These are phyloP conservation scores for Ectobius pallidus DNA, from an alignment of 2,888 invertebrate genomes.

Conservation along the genomic window DNA sequence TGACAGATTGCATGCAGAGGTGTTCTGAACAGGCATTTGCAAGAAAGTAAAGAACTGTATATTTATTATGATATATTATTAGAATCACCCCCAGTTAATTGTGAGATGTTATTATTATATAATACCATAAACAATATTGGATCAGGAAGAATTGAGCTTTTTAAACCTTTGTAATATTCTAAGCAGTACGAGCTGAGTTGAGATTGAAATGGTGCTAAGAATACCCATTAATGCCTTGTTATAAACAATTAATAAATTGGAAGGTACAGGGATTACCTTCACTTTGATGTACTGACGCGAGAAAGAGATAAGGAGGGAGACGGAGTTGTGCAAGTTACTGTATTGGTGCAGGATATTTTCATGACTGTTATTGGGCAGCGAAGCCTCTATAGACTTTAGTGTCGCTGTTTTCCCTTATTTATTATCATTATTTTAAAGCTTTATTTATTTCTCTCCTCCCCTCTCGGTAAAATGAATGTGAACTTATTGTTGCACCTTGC, in stretches of 20 bases:
- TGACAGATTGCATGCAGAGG: constrained; percentile 17
- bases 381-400: constrained; percentile 32
- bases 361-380: constrained; percentile 26
- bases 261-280: neutral
- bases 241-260: constrained; percentile 30
- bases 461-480: constrained; percentile 37
- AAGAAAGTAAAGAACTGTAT: neutral
- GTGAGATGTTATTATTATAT: constrained; percentile 27
- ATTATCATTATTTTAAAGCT: constrained; percentile 24
- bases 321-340: neutral
- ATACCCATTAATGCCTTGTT: constrained; percentile 46
- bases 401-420: constrained; percentile 23
- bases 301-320: neutral
- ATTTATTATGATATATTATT: constrained; percentile 20
- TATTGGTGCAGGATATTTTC: constrained; percentile 15
- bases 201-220: constrained; percentile 46
- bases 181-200: constrained; percentile 39
- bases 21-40: neutral
- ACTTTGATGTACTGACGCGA: neutral
- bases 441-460: constrained; percentile 34
- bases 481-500: constrained; percentile 43
- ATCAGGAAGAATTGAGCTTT: constrained; percentile 42
- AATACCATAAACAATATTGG: constrained; percentile 22
- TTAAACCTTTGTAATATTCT: constrained; percentile 38
- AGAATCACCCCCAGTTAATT: constrained; percentile 15